These are phyloP conservation scores for Percopsis omiscomaycus DNA, from an alignment of 2,797 vertebrate genomes.

Conservation along the genomic window DNA sequence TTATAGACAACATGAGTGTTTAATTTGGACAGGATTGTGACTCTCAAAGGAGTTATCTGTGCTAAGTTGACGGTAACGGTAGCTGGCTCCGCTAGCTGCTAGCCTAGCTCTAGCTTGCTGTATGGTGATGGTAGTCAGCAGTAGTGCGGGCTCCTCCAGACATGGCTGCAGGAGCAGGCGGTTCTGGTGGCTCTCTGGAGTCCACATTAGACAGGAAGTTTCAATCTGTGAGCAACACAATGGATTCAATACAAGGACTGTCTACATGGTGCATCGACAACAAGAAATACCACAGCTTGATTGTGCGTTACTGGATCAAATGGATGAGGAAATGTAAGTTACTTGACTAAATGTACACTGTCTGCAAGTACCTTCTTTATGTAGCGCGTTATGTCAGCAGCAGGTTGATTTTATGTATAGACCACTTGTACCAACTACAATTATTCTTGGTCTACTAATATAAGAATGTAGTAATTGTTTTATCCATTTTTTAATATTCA, in stretches of 20 bases:
- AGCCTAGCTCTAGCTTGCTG: slow-evolving; percentile 30
- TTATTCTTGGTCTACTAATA: background rate
- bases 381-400: background rate
- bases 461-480: too few species aligned
- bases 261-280: slow-evolving; percentile 95
- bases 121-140: slow-evolving; percentile 58
- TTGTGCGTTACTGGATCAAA: slow-evolving; percentile 93
- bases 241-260: slow-evolving; percentile 95
- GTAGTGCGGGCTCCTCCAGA: slow-evolving; percentile 23
- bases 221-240: slow-evolving; percentile 87
- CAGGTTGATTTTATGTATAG: background rate
- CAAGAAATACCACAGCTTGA: slow-evolving; percentile 89
- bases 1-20: background rate
- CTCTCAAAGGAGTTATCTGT: slow-evolving; percentile 5
- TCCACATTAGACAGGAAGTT: slow-evolving; percentile 86
- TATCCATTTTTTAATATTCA: too few species aligned
- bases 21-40: background rate
- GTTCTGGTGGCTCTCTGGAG: slow-evolving; percentile 79
- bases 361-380: too few species aligned
- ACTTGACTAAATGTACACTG: background rate
- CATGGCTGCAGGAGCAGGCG: slow-evolving; percentile 83
- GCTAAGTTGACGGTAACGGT: slow-evolving; percentile 30
- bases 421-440: background rate
- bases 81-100: slow-evolving; percentile 59
- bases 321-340: slow-evolving; percentile 92